phyloP scores from a whole-genome alignment of 2,113 vertebrate genomes.

The Sarotherodon lohbergeri region DNA sequence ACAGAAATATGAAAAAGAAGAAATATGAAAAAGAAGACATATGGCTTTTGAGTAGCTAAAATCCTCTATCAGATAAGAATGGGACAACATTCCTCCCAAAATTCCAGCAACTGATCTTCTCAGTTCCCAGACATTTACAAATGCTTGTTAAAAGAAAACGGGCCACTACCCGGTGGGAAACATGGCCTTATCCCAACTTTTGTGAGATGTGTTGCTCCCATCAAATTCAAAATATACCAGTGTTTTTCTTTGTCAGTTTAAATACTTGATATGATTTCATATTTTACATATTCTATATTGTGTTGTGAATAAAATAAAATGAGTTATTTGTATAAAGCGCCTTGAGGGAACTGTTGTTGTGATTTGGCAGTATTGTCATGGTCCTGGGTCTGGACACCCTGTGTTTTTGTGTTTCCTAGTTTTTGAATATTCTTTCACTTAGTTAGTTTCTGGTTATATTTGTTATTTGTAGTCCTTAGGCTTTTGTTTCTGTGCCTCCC shows the following conservation, averaged over 20 bases:
- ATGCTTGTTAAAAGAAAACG: rapidly evolving
- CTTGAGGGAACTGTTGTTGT: neutral
- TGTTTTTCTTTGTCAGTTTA: neutral
- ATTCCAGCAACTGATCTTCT: neutral
- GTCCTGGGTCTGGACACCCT: neutral
- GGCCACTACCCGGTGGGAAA: neutral
- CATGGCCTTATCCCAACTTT: neutral
- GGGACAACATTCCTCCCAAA: neutral
- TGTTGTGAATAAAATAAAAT: neutral
- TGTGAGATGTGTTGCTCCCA: neutral
- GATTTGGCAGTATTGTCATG: neutral
- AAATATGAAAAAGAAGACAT: neutral
- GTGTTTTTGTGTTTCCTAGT: neutral
- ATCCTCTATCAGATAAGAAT: neutral
- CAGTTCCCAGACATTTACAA: neutral
- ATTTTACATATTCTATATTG: neutral
- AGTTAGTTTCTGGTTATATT: neutral
- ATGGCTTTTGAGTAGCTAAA: neutral
- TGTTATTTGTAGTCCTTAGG: rapidly evolving
- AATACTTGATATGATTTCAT: neutral
- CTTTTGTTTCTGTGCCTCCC: neutral
- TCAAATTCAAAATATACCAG: neutral
- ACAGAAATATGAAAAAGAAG: neutral
- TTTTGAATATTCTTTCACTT: neutral
- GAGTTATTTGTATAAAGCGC: neutral